Evolutionary conservation across 1,140 invertebrate species (phyloP).

Genomic region (Orchesella cincta): DNA sequence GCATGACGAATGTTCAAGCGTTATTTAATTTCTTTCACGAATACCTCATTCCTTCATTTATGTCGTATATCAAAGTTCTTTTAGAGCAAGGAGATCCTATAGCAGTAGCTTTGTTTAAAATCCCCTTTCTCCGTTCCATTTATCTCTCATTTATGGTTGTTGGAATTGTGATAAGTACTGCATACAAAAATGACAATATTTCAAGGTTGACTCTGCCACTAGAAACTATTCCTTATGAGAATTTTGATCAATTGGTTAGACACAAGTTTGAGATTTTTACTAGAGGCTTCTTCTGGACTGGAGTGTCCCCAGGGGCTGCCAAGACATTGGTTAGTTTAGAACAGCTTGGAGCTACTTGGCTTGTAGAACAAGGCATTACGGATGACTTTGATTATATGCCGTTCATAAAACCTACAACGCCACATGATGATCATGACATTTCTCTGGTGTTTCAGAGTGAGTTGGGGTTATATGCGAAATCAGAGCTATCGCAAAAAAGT

Average conservation of each 20-base stretch:
- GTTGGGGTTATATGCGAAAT: too few relatives aligned
- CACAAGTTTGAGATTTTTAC: neutral
- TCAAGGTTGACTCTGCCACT: neutral
- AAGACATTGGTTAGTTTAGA: too few relatives aligned
- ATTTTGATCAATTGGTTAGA: neutral
- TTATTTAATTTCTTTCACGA: neutral
- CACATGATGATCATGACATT: too few relatives aligned
- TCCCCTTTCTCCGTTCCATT: neutral
- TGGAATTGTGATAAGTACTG: neutral
- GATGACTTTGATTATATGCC: too few relatives aligned
- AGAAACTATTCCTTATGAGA: neutral
- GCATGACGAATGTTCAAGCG: neutral
- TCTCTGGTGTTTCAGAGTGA: too few relatives aligned
- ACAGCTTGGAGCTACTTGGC: too few relatives aligned
- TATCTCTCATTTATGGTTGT: neutral
- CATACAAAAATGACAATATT: neutral
- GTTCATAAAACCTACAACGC: too few relatives aligned
- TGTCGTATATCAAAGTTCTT: neutral
- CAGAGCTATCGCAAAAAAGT: too few relatives aligned
- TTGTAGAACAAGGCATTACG: too few relatives aligned
- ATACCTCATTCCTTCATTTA: neutral
- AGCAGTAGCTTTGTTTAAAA: neutral
- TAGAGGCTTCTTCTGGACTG: too few relatives aligned
- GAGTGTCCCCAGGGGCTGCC: too few relatives aligned
- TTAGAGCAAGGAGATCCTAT: neutral